Base-by-base conservation (phyloP, 1,140 invertebrate genomes). In the Drosophila lacertosa region DNA sequence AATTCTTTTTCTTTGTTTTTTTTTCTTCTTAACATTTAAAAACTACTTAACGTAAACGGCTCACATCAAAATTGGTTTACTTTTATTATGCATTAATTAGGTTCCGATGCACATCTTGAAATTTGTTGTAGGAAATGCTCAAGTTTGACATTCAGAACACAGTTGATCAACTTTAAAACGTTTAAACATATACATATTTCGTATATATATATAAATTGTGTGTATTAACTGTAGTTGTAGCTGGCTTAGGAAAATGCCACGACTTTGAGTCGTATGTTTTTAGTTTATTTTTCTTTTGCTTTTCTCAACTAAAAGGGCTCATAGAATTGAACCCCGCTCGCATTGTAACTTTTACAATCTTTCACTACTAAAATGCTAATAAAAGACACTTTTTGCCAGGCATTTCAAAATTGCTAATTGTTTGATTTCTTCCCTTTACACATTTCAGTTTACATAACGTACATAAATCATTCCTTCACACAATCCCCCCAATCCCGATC, bases 191-290 rank as follows among this genome's bases (percentile, higher is more conserved):
- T 63, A 63, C 44, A 58, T 47, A 45, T 45, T 51, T 45, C 55
- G 22, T 71, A 51, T 59, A 66, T 59, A 29, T 29, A 68, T 58
- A 59, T 35, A 59, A 50, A 50, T 57, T 62, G 55, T 62, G 40
- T 73, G 32, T 39, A n/a, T 33, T 33, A 5, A 20, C 6, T 45
- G 13, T 20, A 18, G 16, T 44, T 67, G 51, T 13, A 26, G 32
- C 66, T 74, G 53, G 53, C 69, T 74, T 75, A 88, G 82, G 83
- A 88, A 86, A 88, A 79, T 86, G 67, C 75, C 65, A 72, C 83
- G 82, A 88, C 82, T 88, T 88, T 75, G 45, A 88, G 82, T 55
- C 82, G 78, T 63, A 48, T 37, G 26, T 18, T 70, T 26, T 26
- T 53, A 11, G 26, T 54, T 37, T 4, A 20, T 26, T 33, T 35